These are phyloP conservation scores for Macrobrachium rosenbergii DNA, from an alignment of 1,140 invertebrate species.

Conservation along the genomic window DNA sequence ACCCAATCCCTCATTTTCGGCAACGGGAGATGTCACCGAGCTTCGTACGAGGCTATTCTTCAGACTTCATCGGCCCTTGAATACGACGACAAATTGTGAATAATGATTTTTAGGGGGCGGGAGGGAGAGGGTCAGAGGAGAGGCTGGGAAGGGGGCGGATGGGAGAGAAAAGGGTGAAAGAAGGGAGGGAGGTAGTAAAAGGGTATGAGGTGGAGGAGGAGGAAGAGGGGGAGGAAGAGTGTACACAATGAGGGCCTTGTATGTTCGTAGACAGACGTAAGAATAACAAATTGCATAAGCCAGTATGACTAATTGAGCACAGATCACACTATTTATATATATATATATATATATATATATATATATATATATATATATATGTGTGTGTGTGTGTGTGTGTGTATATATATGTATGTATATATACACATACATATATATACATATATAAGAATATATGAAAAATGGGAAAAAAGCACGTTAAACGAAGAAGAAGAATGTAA, in stretches of 20 bases:
- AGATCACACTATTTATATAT: background rate
- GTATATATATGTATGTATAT: slow-evolving; percentile 21
- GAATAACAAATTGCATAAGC: too few species aligned
- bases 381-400: background rate
- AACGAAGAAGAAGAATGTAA: too few species aligned
- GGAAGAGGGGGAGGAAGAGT: background rate
- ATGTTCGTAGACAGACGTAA: too few species aligned
- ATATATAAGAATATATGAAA: background rate
- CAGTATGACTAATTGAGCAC: too few species aligned
- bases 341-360: background rate
- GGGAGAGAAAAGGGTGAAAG: background rate
- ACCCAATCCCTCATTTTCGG: too few species aligned
- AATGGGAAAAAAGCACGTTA: too few species aligned
- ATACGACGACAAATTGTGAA: slow-evolving; percentile 24
- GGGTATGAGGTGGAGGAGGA: background rate
- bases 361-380: background rate
- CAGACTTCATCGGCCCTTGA: background rate
- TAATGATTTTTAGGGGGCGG: background rate
- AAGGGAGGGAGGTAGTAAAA: background rate
- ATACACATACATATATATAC: slow-evolving; percentile 8
- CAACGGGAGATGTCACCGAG: background rate
- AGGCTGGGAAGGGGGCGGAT: background rate
- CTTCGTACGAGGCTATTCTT: background rate
- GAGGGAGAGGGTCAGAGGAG: background rate
- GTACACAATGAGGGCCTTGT: too few species aligned